Evolutionary conservation across 2,888 invertebrate species (phyloP).

Genomic region (Camponotus fellah): DNA sequence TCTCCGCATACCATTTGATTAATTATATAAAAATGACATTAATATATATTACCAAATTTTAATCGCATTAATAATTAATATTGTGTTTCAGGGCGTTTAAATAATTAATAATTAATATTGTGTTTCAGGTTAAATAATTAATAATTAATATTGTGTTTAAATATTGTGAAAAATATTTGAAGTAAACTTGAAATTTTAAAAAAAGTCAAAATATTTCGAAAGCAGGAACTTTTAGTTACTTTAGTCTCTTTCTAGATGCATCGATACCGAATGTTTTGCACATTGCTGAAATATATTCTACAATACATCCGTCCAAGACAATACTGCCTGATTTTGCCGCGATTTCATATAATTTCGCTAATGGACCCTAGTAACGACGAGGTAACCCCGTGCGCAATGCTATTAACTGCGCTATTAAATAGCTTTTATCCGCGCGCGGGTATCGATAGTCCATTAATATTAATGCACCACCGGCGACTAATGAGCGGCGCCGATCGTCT

Average conservation of each 20-base stretch:
- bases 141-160: too few species aligned
- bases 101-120: too few species aligned
- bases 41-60: background rate
- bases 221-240: background rate
- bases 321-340: constrained; percentile 67
- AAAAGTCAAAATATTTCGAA: background rate
- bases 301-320: constrained; percentile 32
- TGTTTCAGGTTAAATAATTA: too few species aligned
- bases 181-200: too few species aligned
- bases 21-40: background rate
- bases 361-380: constrained; percentile 73
- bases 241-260: background rate
- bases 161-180: background rate
- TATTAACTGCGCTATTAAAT: constrained; percentile 73
- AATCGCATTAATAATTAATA: background rate
- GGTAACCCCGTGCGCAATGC: constrained; percentile 73
- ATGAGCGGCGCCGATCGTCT: constrained; percentile 59
- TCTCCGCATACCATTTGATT: background rate
- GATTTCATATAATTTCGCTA: constrained; percentile 78
- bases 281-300: background rate
- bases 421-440: constrained; percentile 67
- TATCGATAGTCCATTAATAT: constrained; percentile 73
- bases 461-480: constrained; percentile 61
- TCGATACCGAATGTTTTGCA: background rate
- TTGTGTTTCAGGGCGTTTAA: too few species aligned